These are phyloP conservation scores for Paratrypauchen microcephalus DNA, from an alignment of 2,797 vertebrate genomes.

Conservation along the genomic window DNA sequence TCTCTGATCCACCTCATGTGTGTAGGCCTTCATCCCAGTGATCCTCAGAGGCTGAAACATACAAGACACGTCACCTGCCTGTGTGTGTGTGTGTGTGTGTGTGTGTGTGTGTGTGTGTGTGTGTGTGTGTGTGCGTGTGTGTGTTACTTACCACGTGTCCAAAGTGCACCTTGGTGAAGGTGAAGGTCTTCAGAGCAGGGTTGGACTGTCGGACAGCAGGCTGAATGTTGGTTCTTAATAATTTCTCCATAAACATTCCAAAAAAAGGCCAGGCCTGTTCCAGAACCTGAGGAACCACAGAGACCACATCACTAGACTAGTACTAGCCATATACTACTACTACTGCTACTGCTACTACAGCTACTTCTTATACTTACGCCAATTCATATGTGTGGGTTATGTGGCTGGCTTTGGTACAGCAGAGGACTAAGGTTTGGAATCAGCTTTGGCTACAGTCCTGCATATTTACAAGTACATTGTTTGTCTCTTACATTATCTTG, in stretches of 20 bases:
- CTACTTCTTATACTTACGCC: too few species aligned
- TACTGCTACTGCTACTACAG: too few species aligned
- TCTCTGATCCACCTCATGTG: conserved; percentile 83
- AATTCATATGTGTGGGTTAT: too few species aligned
- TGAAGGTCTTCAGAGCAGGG: conserved; percentile 84
- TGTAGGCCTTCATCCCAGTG: conserved; percentile 86
- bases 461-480: too few species aligned
- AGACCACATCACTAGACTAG: not conserved
- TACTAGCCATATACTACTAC: too few species aligned
- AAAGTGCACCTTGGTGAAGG: conserved; percentile 91
- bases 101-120: too few species aligned
- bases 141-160: conserved; percentile 82
- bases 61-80: not conserved
- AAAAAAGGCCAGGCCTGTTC: conserved; percentile 94
- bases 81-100: not conserved
- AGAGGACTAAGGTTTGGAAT: too few species aligned
- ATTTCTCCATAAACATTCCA: conserved; percentile 89
- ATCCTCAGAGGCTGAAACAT: conserved; percentile 85
- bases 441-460: too few species aligned
- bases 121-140: too few species aligned
- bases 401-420: too few species aligned
- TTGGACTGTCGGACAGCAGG: conserved; percentile 81
- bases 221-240: conserved; percentile 87
- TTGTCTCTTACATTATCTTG: too few species aligned
- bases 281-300: conserved; percentile 79